phyloP scores from a whole-genome alignment of 2,888 invertebrate species.

The Listrodromus nycthemerus region DNA sequence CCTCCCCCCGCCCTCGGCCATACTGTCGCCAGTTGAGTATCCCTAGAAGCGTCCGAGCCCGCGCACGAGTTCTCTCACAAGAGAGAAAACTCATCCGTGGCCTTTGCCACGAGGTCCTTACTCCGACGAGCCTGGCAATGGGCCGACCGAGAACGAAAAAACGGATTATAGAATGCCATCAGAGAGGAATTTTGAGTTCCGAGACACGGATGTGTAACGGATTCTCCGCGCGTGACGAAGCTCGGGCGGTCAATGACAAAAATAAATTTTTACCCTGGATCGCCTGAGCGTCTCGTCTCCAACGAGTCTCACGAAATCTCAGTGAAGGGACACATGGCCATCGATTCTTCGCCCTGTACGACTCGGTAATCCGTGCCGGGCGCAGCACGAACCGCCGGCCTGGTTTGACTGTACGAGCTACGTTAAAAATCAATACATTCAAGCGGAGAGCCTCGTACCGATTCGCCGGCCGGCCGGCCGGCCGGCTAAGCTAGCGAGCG shows the following conservation, averaged over 20 bases:
- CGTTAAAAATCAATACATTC: conserved; percentile 67
- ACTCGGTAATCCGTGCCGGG: conserved; percentile 7
- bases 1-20: no score
- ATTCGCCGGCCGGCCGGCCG: conserved; percentile 36
- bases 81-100: not conserved
- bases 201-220: not conserved
- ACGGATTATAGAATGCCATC: not conserved
- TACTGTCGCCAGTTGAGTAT: not conserved
- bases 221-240: not conserved
- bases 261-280: not conserved
- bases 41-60: not conserved
- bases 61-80: not conserved
- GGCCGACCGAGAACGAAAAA: not conserved
- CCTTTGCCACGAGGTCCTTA: not conserved
- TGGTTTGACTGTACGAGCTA: conserved; percentile 17
- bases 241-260: not conserved
- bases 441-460: conserved; percentile 47
- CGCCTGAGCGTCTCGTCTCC: not conserved
- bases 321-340: conserved; percentile 32
- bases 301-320: not conserved
- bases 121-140: not conserved
- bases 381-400: conserved; percentile 30
- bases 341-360: not conserved
- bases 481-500: not conserved
- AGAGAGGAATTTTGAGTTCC: not conserved